Evolutionary conservation across 2,113 vertebrate genomes (phyloP).

Genomic region (Eudorcas thomsonii): DNA sequence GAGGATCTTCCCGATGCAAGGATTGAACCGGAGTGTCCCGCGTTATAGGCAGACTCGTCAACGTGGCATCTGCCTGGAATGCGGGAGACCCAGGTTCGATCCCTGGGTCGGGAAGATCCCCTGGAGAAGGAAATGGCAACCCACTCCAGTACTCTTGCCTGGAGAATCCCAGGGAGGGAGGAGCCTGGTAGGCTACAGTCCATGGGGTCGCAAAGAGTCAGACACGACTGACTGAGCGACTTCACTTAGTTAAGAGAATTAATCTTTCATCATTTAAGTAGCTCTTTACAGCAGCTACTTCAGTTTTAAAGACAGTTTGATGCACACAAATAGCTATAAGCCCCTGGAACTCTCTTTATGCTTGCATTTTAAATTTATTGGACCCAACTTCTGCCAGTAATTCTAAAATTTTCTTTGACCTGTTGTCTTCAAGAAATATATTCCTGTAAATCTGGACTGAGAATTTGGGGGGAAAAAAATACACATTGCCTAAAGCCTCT

Average conservation of each 20-base stretch:
- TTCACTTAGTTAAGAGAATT: background rate
- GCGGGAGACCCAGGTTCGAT: no score
- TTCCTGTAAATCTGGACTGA: background rate
- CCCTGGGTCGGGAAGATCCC: no score
- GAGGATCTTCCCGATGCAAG: no score
- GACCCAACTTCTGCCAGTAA: background rate
- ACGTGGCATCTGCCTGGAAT: no score
- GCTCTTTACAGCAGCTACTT: background rate
- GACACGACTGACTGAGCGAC: no score
- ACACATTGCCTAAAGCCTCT: background rate
- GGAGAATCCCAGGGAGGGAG: no score
- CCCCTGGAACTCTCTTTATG: background rate
- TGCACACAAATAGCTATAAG: background rate
- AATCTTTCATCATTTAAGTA: conserved; percentile 1
- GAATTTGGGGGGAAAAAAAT: background rate
- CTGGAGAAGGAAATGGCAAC: no score
- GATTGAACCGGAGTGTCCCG: no score
- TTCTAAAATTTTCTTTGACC: conserved; percentile 31
- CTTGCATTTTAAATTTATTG: background rate
- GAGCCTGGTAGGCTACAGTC: no score
- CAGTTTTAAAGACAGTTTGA: background rate
- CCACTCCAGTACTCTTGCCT: no score
- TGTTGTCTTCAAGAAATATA: background rate
- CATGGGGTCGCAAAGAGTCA: no score
- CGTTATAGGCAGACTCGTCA: no score